Evolutionary conservation across 1,140 invertebrate genomes (phyloP).

Genomic region (Pararge aegeria): DNA sequence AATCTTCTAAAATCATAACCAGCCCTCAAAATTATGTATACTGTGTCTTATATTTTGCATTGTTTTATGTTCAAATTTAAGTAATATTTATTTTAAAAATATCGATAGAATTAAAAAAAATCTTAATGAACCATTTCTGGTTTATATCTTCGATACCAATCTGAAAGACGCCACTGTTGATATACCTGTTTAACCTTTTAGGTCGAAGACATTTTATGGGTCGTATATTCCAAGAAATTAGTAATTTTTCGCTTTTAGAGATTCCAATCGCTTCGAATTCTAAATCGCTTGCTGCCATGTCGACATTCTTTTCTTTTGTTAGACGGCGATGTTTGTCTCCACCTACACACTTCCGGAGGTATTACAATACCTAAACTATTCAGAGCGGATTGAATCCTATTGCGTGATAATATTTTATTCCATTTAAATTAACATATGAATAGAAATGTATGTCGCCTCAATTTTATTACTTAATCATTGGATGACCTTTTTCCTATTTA

Average conservation of each 20-base stretch:
- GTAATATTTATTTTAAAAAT: too few relatives aligned
- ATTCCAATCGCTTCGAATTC: slow-evolving; percentile 25
- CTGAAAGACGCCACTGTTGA: background rate
- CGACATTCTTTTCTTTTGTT: slow-evolving; percentile 59
- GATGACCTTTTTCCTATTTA: slow-evolving; percentile 6
- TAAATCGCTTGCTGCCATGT: slow-evolving; percentile 17
- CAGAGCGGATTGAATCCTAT: slow-evolving; percentile 20
- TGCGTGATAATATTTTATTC: slow-evolving; percentile 23
- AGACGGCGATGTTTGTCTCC: slow-evolving; percentile 29
- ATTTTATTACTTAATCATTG: slow-evolving; percentile 18
- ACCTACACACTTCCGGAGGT: slow-evolving; percentile 59
- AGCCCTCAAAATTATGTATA: too few relatives aligned
- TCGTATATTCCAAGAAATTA: slow-evolving; percentile 11
- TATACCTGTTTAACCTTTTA: slow-evolving; percentile 8
- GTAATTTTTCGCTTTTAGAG: slow-evolving; percentile 27
- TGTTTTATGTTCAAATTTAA: too few relatives aligned
- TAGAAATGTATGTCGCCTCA: slow-evolving; percentile 1
- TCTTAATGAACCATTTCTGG: too few relatives aligned
- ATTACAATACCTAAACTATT: slow-evolving; percentile 31
- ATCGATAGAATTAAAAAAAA: too few relatives aligned
- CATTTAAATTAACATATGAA: slow-evolving; percentile 27
- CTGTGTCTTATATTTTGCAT: too few relatives aligned
- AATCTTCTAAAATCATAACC: too few relatives aligned
- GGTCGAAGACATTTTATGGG: slow-evolving; percentile 2
- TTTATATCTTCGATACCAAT: background rate